Percentiles rank a stretch among this genome's conserved stretches.
Evolutionary conservation across 1,140 invertebrate genomes (phyloP).

Genomic region (Whitmania pigra): DNA sequence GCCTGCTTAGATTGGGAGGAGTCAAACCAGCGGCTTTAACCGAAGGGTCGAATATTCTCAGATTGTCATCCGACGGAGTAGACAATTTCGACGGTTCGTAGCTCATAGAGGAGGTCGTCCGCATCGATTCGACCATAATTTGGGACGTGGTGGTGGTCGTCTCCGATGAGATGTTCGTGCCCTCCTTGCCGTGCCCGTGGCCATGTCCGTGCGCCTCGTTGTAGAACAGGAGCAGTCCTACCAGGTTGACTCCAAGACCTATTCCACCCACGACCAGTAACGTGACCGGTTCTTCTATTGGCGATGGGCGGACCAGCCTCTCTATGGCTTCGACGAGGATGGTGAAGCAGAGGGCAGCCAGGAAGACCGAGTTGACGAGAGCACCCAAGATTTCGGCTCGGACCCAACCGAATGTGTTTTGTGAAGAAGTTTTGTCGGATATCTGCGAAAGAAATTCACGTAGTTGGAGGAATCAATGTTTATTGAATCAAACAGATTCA

Average conservation of each 20-base stretch:
- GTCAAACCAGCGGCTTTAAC: too few species aligned
- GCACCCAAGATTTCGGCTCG: slow-evolving; percentile 49
- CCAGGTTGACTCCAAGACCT: slow-evolving; percentile 45
- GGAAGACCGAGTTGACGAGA: slow-evolving; percentile 49
- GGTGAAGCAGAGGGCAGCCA: slow-evolving; percentile 48
- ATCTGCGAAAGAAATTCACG: slow-evolving; percentile 25
- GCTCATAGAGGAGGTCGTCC: too few species aligned
- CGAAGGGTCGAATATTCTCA: too few species aligned
- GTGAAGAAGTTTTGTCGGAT: slow-evolving; percentile 36
- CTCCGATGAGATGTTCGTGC: too few species aligned
- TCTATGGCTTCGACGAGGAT: slow-evolving; percentile 46
- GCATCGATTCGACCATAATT: too few species aligned
- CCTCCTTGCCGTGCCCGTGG: too few species aligned
- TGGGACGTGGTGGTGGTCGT: too few species aligned
- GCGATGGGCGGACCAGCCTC: not conserved
- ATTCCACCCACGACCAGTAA: slow-evolving; percentile 45
- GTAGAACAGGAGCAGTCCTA: slow-evolving; percentile 45
- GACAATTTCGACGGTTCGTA: too few species aligned
- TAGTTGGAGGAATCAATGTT: too few species aligned
- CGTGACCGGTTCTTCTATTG: slow-evolving; percentile 53
- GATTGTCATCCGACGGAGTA: too few species aligned
- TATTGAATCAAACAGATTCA: too few species aligned
- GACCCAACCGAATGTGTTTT: slow-evolving; percentile 50
- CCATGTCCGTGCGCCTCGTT: slow-evolving; percentile 3
- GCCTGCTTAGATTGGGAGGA: too few species aligned